Base-by-base conservation (phyloP, 1,140 invertebrate genomes). In the Drosophila albomicans region DNA sequence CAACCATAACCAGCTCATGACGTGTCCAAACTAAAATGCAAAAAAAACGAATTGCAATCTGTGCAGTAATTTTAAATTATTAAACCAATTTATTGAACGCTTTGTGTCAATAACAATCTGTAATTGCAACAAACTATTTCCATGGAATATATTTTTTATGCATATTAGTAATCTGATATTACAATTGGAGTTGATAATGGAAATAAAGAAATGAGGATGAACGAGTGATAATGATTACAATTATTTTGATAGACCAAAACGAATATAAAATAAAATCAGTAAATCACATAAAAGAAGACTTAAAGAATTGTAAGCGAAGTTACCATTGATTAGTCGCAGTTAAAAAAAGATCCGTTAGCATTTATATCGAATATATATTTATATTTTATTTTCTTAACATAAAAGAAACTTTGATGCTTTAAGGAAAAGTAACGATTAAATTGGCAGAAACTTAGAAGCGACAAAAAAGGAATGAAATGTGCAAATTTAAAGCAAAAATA, bases 1-100 rank as follows among this genome's bases (percentile, higher is more conserved):
- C 58, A 81, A 72, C 79, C 82, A 48, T n/a, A 49, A 45, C 15
- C 62, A 63, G 51, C 30, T 38, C 82, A 88, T 88, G 61, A 49
- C 82, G 79, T 81, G 81, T 66, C 15, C 70, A 63, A 46, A 86
- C 82, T 85, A 48, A 56, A 51, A 46, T 35, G 5, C 5, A 30
- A 48, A 38, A 38, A 16, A 38, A 7, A 13, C 30, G 13, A 11
- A 57, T 25, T 38, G 3, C 46, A n/a, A 11, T 16, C 20, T 20
- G 3, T 3, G 6, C 2, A n/a, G 2, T 16, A 32, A 16, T 8
- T 35, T 10, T 15, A 30, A 56, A 35, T 78, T 59, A 7, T 11
- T 7, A 38, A 43, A 56, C 43, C 56, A 76, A 57, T 81, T 59
- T 61, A 52, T 15, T 62, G 41, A 57, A 45, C 13, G 30, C 43